phyloP scores from a whole-genome alignment of 2,797 vertebrate genomes.

The Alfaro cultratus region DNA sequence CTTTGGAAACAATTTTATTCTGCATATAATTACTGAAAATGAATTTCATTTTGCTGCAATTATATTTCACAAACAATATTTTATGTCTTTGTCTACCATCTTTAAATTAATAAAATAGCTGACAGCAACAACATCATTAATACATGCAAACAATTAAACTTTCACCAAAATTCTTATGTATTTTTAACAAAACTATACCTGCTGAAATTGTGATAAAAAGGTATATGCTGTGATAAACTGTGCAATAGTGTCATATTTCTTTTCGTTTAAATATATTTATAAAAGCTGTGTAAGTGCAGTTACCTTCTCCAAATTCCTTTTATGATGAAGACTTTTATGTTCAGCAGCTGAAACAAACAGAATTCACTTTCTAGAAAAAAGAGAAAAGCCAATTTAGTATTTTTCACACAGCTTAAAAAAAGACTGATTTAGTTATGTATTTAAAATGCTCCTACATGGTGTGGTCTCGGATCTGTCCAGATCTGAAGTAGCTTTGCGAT shows the following conservation, averaged over 20 bases:
- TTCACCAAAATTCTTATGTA: background rate
- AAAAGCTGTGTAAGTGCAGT: background rate
- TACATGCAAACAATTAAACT: background rate
- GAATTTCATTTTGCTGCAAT: background rate
- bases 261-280: background rate
- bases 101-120: background rate
- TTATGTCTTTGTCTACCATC: background rate
- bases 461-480: conserved; percentile 48
- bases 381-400: background rate
- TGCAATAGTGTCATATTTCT: background rate
- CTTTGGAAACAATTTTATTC: background rate
- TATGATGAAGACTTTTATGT: background rate
- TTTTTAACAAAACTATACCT: background rate
- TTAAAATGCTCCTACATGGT: conserved; percentile 43
- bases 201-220: background rate
- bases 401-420: background rate
- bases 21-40: background rate
- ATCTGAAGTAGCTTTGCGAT: conserved; percentile 65
- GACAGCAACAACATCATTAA: background rate
- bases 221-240: background rate
- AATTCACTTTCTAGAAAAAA: conserved; percentile 24
- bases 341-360: conserved; percentile 3
- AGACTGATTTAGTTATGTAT: conserved; percentile 30
- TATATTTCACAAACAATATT: background rate
- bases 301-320: background rate